Evolutionary conservation across 2,113 vertebrate genomes (phyloP).

Genomic region (Cephalopterus ornatus): DNA sequence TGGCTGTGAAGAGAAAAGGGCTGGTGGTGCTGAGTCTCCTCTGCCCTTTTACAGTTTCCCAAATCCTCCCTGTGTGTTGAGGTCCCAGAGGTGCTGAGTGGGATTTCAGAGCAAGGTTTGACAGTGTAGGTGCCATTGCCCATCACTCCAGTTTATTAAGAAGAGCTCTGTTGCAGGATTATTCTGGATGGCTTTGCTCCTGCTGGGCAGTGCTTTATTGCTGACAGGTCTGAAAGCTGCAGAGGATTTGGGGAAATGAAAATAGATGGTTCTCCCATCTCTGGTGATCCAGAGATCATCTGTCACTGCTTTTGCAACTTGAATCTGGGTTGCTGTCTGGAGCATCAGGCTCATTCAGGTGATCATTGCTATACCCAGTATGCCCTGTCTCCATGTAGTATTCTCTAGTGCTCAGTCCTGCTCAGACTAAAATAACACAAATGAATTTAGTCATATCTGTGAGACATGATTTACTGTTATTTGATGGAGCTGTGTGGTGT

Average conservation of each 20-base stretch:
- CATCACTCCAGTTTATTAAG: neutral
- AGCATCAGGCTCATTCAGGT: neutral
- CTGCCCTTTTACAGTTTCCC: neutral
- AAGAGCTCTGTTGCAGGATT: neutral
- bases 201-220: neutral
- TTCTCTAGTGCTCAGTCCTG: neutral
- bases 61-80: accelerated
- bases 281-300: neutral
- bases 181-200: neutral
- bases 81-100: neutral
- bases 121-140: neutral
- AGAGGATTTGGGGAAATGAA: neutral
- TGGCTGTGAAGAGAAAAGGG: neutral
- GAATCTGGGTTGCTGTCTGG: neutral
- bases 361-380: neutral
- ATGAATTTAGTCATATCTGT: neutral
- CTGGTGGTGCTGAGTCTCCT: neutral
- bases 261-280: neutral
- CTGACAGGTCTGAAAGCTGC: neutral
- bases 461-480: neutral
- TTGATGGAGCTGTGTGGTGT: neutral
- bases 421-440: neutral
- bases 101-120: neutral
- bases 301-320: neutral
- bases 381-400: neutral